These are phyloP conservation scores for Lepidurus arcticus DNA, from an alignment of 1,140 invertebrate genomes.

Conservation along the genomic window DNA sequence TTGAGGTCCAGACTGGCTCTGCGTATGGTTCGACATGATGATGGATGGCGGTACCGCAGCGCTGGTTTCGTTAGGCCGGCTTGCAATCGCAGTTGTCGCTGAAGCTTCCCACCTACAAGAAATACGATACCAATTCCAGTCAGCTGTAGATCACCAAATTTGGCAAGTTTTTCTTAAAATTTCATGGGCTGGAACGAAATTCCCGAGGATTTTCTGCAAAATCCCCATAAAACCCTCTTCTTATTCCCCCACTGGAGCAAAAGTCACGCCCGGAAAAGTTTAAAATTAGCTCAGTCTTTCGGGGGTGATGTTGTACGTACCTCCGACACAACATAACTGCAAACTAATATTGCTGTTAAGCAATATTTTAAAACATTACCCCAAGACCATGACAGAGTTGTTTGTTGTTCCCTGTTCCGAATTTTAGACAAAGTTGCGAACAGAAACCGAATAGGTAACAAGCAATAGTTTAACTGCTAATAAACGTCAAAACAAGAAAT, in stretches of 20 bases:
- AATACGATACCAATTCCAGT: not conserved
- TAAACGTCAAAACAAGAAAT: too few species aligned
- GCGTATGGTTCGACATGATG: not conserved
- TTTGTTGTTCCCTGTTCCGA: too few species aligned
- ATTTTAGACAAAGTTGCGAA: too few species aligned
- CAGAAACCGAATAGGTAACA: too few species aligned
- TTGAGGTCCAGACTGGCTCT: not conserved
- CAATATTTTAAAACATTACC: too few species aligned
- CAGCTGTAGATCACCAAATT: too few species aligned
- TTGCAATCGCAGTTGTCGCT: not conserved
- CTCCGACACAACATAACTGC: not conserved
- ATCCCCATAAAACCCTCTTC: not conserved
- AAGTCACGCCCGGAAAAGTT: conserved; percentile 6
- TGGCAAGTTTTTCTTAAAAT: too few species aligned
- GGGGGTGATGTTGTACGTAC: too few species aligned
- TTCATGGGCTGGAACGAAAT: not conserved
- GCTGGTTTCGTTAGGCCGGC: not conserved
- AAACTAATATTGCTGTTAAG: not conserved
- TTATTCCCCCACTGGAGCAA: not conserved
- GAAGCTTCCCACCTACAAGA: not conserved
- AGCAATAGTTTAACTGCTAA: too few species aligned
- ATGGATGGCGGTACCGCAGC: not conserved
- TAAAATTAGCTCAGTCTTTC: not conserved
- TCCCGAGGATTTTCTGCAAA: not conserved
- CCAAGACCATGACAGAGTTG: too few species aligned